phyloP scores from a whole-genome alignment of 2,113 vertebrate genomes.

The Athene cunicularia region DNA sequence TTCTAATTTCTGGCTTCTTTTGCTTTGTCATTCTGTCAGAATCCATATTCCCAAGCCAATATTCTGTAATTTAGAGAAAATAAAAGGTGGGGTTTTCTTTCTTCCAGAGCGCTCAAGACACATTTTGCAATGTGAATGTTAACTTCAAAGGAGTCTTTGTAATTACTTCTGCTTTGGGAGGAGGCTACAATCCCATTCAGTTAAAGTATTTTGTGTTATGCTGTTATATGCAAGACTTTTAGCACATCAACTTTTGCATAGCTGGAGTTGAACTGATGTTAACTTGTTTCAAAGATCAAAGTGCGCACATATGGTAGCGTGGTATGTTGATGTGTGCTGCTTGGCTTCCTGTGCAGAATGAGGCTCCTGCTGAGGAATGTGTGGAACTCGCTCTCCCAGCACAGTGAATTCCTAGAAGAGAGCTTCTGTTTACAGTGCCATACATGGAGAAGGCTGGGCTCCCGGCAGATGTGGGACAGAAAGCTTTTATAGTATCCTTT shows the following conservation, averaged over 20 bases:
- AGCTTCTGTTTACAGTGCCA: conserved; percentile 59
- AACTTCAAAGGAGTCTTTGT: background rate
- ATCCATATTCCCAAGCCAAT: background rate
- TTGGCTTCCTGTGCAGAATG: conserved; percentile 48
- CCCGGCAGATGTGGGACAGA: background rate
- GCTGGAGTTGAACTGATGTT: background rate
- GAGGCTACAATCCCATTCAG: background rate
- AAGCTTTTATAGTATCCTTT: background rate
- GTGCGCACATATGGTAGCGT: background rate
- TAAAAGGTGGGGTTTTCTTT: background rate
- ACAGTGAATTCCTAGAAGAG: conserved; percentile 45
- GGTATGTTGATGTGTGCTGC: conserved; percentile 22
- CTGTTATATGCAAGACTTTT: background rate
- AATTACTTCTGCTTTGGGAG: background rate
- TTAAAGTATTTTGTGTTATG: background rate
- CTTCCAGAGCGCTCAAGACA: background rate
- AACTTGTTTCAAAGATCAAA: conserved; percentile 40
- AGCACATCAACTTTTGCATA: background rate
- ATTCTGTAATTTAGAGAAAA: background rate
- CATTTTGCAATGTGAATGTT: background rate
- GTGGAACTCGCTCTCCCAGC: conserved; percentile 26
- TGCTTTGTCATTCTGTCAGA: background rate
- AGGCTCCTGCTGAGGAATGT: conserved; percentile 58
- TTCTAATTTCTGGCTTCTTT: background rate
- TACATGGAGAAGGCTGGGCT: conserved; percentile 50